Evolutionary conservation across 2,113 vertebrate species (phyloP), one percentile per base, ranked within the genome.

Genomic region (Prinia subflava): DNA sequence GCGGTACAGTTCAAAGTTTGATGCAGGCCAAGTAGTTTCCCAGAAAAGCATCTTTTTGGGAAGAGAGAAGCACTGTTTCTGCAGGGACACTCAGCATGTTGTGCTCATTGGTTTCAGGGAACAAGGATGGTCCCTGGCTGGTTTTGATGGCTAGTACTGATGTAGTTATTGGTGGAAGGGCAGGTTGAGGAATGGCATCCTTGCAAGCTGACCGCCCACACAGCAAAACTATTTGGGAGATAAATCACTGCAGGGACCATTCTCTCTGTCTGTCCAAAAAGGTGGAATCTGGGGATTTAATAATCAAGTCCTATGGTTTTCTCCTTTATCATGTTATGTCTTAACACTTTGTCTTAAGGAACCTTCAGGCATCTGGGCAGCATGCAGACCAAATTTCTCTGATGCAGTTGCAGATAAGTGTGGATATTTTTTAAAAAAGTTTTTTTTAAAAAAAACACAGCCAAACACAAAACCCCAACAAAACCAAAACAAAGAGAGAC

Each of bases 401-500:
- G 22, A 67, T 9, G 31, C 27, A 68, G 11, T 11, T 91, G 59
- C 23, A 78, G 8, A 56, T 20, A 46, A 4, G 3, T 17, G 7
- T 37, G 22, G n/a, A 42, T n/a, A n/a, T n/a, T n/a, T 39, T 37
- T 83, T 92, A 46, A 7, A 24, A 13, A 18, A 13, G 5, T 13
- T 52, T 59, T 57, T 59, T 44, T 10, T 10, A 18, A 21, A 7
- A 7, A n/a, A 75, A 74, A 12, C 20, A 77, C 12, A 47, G 5
- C 22, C 20, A 90, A 35, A 47, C 15, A 31, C 15, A 69, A 57
- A 35, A 18, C 4, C 19, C 8, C 7, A 27, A 8, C 3, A 41
- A 65, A 84, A 23, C 2, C 3, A 27, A 74, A 47, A 13, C 0
- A 49, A 79, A 69, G 4, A 0, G 2, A 64, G 73, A 9, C 12